Evolutionary conservation across 2,113 vertebrate genomes (phyloP).

Genomic region (Pangasianodon gigas): DNA sequence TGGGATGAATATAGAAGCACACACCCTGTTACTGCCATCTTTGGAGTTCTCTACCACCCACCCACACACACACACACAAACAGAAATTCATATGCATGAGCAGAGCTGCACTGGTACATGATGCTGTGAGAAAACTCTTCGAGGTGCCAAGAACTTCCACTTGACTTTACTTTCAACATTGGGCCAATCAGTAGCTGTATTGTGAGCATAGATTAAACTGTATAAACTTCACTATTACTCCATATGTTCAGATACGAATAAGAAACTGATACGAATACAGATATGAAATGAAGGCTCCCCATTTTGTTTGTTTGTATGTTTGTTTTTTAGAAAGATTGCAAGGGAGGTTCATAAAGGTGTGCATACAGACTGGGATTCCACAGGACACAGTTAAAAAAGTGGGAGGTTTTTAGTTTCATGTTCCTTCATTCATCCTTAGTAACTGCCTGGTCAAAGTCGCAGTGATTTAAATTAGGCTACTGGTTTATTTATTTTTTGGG

Average conservation of each 20-base stretch:
- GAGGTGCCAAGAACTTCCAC: constrained; percentile 24
- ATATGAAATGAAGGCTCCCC: neutral
- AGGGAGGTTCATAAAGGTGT: neutral
- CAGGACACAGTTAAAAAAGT: neutral
- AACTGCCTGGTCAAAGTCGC: neutral
- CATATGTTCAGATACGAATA: neutral
- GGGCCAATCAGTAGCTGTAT: constrained; percentile 17
- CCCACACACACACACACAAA: neutral
- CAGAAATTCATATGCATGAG: constrained; percentile 36
- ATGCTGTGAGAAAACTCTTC: constrained; percentile 8
- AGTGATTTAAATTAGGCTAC: neutral
- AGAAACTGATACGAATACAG: neutral
- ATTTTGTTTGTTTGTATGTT: neutral
- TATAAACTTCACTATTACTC: neutral
- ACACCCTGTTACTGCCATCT: constrained; percentile 23
- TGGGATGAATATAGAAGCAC: constrained; percentile 26
- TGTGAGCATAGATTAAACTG: neutral
- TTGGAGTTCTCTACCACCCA: constrained; percentile 20
- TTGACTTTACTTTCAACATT: constrained; percentile 32
- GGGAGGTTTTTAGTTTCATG: neutral
- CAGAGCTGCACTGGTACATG: constrained; percentile 21
- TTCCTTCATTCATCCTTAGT: neutral
- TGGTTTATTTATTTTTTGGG: neutral
- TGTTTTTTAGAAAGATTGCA: neutral
- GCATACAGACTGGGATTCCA: neutral